A percentile compares a stretch with the other conserved stretches of the same genome.
phyloP scores from a whole-genome alignment of 2,797 vertebrate species.

The Notoglanidium macrostoma region DNA sequence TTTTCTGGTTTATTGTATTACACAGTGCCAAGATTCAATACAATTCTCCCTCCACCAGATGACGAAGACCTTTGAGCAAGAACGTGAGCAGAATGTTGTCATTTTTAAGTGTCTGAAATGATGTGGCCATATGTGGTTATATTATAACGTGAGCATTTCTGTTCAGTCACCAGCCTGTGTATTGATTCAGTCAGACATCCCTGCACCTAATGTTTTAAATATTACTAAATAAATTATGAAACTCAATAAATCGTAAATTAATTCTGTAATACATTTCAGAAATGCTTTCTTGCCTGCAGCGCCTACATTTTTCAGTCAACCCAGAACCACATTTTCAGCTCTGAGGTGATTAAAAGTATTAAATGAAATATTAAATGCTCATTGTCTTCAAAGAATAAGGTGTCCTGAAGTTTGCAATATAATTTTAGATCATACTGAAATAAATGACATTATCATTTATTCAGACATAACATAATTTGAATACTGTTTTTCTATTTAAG shows the following conservation, averaged over 20 bases:
- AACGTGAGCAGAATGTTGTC: neutral
- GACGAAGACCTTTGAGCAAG: neutral
- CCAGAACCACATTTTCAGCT: neutral
- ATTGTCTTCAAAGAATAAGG: neutral
- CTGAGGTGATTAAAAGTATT: neutral
- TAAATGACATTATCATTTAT: neutral
- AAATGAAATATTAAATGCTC: neutral
- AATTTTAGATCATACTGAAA: neutral
- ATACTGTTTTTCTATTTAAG: neutral
- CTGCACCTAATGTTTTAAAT: neutral
- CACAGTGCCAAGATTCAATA: neutral
- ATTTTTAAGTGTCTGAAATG: neutral
- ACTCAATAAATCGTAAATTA: neutral
- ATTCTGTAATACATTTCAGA: neutral
- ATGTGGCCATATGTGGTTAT: neutral
- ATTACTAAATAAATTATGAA: neutral
- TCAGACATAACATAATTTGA: neutral
- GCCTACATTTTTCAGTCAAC: neutral
- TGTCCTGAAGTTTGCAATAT: neutral
- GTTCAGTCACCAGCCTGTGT: neutral
- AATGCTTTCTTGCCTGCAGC: conserved; percentile 12
- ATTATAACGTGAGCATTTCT: neutral
- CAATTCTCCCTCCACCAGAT: neutral
- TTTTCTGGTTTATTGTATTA: neutral
- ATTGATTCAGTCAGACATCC: neutral